Percentiles rank a stretch among this genome's conserved stretches.
Conservation (phyloP, 2,113 vertebrate genomes). For the Murina feae region DNA sequence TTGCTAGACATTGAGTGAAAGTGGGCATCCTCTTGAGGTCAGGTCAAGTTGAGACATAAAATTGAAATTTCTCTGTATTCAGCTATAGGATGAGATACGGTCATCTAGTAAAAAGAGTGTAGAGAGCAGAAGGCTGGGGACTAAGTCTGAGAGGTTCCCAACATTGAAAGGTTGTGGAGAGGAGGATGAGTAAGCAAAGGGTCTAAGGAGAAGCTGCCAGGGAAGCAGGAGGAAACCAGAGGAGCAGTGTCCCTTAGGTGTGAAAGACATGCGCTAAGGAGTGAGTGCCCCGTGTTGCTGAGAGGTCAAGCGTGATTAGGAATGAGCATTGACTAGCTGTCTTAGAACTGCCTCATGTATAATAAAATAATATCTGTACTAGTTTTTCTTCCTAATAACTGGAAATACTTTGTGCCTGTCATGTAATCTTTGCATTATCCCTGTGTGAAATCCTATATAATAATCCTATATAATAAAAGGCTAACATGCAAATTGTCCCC, state of each 20-base stretch:
- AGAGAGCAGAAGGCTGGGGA: background rate
- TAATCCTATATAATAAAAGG: no score
- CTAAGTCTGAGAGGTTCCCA: background rate
- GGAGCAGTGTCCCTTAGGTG: background rate
- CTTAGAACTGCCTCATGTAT: background rate
- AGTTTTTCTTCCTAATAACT: background rate
- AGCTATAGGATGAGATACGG: background rate
- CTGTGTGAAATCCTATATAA: no score
- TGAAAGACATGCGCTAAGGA: background rate
- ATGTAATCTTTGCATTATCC: background rate
- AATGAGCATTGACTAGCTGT: background rate
- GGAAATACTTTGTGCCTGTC: background rate
- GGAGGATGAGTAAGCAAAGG: background rate
- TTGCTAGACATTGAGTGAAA: background rate
- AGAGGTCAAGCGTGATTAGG: no score
- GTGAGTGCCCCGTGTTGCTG: background rate
- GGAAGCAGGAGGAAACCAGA: background rate
- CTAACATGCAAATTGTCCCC: no score
- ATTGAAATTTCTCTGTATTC: background rate
- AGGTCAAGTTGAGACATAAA: background rate
- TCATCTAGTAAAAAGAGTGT: background rate
- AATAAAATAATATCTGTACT: background rate
- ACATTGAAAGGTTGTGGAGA: background rate
- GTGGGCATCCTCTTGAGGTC: background rate
- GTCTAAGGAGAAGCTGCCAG: background rate